phyloP scores from a whole-genome alignment of 2,797 vertebrate genomes.

The Sebastes steindachneri region DNA sequence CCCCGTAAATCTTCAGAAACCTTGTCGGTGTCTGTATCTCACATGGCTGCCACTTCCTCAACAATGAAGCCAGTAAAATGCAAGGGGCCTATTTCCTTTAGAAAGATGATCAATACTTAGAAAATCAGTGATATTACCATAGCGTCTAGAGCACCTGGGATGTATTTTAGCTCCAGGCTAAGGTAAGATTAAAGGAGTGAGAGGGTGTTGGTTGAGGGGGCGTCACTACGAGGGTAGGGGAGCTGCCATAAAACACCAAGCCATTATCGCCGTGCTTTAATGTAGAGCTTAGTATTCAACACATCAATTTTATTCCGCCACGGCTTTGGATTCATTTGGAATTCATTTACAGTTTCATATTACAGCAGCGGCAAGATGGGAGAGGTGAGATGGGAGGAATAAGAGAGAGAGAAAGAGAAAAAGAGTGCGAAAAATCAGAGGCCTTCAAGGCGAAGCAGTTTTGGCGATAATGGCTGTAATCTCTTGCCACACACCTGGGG shows the following conservation, averaged over 20 bases:
- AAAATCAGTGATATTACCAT: slow-evolving; percentile 81
- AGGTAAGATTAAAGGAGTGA: slow-evolving; percentile 83
- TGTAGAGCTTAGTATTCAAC: slow-evolving; percentile 81
- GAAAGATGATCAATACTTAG: slow-evolving; percentile 72
- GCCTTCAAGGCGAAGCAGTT: slow-evolving; percentile 66
- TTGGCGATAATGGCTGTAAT: slow-evolving; percentile 77
- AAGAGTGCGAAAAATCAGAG: not conserved
- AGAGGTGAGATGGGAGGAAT: slow-evolving; percentile 1
- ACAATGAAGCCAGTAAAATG: not conserved
- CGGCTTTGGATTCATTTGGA: slow-evolving; percentile 79
- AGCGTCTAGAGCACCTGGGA: slow-evolving; percentile 81
- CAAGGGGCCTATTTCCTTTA: not conserved
- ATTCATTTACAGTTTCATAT: slow-evolving; percentile 80
- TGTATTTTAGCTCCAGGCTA: slow-evolving; percentile 85
- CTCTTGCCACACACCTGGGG: slow-evolving; percentile 53
- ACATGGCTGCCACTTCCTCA: not conserved
- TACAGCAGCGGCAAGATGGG: slow-evolving; percentile 19
- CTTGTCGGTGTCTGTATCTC: not conserved
- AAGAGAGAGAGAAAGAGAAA: not conserved
- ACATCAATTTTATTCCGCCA: slow-evolving; percentile 80
- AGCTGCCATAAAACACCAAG: slow-evolving; percentile 83
- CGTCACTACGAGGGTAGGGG: slow-evolving; percentile 20
- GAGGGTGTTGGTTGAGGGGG: slow-evolving; percentile 32
- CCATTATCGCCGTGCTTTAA: slow-evolving; percentile 85
- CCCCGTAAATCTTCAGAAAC: not conserved